Conservation (phyloP, 2,113 vertebrate species). For the Numida meleagris region DNA sequence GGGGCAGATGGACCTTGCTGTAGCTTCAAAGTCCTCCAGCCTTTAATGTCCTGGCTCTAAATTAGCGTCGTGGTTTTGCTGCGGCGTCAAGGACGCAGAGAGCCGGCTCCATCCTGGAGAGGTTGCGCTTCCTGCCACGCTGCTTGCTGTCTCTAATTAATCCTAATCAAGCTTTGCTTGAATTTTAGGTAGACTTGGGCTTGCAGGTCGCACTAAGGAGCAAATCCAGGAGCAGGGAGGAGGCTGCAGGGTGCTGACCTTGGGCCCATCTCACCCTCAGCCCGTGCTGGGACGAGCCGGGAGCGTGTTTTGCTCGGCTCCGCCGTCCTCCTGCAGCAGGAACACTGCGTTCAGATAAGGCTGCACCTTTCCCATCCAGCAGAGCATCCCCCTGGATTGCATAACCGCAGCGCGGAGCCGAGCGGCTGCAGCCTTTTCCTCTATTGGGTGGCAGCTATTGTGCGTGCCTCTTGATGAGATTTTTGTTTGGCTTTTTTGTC, state of each 20-base stretch:
- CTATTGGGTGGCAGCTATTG: background rate
- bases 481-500: background rate
- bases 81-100: accelerated
- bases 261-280: background rate
- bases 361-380: conserved; percentile 34
- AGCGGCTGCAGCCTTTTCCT: background rate
- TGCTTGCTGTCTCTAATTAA: background rate
- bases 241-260: background rate
- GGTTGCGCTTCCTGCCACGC: background rate
- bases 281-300: background rate
- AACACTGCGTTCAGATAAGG: conserved; percentile 35
- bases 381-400: conserved; percentile 35
- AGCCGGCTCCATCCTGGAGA: background rate
- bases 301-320: background rate
- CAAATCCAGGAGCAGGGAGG: background rate
- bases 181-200: background rate
- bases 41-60: background rate
- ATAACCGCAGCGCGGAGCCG: background rate
- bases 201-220: background rate
- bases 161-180: background rate
- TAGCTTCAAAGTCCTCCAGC: background rate
- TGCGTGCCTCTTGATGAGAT: background rate
- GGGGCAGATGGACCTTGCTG: background rate
- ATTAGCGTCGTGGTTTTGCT: background rate
- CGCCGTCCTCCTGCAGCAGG: background rate